phyloP scores from a whole-genome alignment of 2,797 vertebrate species.

The Aselliscus stoliczkanus region DNA sequence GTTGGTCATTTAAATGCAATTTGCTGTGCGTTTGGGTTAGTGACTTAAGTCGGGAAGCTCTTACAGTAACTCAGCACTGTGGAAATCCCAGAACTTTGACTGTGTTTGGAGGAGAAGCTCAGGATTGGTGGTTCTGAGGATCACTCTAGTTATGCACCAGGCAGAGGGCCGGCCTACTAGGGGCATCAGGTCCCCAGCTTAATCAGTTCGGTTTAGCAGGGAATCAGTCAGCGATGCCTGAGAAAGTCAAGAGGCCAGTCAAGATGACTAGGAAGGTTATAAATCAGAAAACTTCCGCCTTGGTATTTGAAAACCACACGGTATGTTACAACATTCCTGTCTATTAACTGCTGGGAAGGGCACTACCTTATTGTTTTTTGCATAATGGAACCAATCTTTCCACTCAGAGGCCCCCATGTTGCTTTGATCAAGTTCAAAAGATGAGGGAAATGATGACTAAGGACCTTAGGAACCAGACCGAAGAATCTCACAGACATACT shows the following conservation, averaged over 20 bases:
- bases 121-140: background rate
- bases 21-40: slow-evolving; percentile 37
- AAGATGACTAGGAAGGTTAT: slow-evolving; percentile 75
- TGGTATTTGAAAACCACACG: slow-evolving; percentile 74
- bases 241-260: slow-evolving; percentile 62
- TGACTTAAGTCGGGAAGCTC: slow-evolving; percentile 43
- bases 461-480: slow-evolving; percentile 69
- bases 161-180: slow-evolving; percentile 52
- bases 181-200: slow-evolving; percentile 33
- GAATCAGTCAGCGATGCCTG: slow-evolving; percentile 73
- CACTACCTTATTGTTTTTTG: slow-evolving; percentile 69
- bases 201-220: slow-evolving; percentile 65
- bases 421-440: slow-evolving; percentile 76
- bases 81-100: slow-evolving; percentile 50
- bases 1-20: slow-evolving; percentile 66
- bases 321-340: slow-evolving; percentile 65
- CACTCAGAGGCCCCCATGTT: slow-evolving; percentile 60
- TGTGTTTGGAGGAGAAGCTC: background rate
- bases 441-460: slow-evolving; percentile 77
- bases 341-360: slow-evolving; percentile 70
- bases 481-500: slow-evolving; percentile 62
- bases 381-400: slow-evolving; percentile 67
- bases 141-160: background rate
- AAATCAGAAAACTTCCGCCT: slow-evolving; percentile 70
- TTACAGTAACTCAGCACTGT: slow-evolving; percentile 58